Base-by-base conservation (phyloP, 2,888 invertebrate genomes). In the Autographa pulchrina region DNA sequence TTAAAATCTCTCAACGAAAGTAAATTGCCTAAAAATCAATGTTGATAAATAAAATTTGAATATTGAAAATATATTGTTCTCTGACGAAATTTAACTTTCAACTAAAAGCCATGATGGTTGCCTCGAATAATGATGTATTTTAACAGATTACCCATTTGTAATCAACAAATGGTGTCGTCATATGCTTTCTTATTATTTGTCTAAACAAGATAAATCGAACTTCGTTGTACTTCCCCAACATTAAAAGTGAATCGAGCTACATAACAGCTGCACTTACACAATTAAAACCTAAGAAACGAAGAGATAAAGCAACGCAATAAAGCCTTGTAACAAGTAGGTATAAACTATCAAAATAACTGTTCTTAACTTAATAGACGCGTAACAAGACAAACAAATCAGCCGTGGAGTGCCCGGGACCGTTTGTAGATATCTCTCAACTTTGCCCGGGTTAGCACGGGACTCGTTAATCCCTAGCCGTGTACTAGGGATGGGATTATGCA, bases 331-430 rank as follows among this genome's bases (percentile, higher is more conserved):
- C 48, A 48, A 48, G 16, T 48, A 70, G 73, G 71, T 65, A 74
- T 68, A 77, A 75, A 82, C 84, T 82, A 82, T 83, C 74, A 76
- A 81, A 81, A 81, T 83, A 74, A 83, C 79, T 75, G 72, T 72
- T 85, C 75, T 78, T 85, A 81, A 85, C 85, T 85, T 85, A 83
- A 84, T 84, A 81, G 85, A 81, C 77, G 79, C 83, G 75, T 82
- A 85, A 83, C 80, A 84, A 83, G 84, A 79, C 84, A 85, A 84
- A 84, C 84, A 85, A 84, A 83, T 85, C 84, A 84, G 79, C 74
- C 81, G 74, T 48, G 48, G 48, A 48, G 48, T 48, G 48, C n/a
- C 48, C 48, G 72, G 81, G 77, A 81, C 76, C 76, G 79, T 77
- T 85, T 82, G 84, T 80, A 83, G 83, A 80, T 85, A 85, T 80